A percentile compares a stretch with the other conserved stretches of the same genome.
These are phyloP conservation scores for Ceyx margarethae DNA, from an alignment of 2,113 vertebrate genomes.

Conservation along the genomic window DNA sequence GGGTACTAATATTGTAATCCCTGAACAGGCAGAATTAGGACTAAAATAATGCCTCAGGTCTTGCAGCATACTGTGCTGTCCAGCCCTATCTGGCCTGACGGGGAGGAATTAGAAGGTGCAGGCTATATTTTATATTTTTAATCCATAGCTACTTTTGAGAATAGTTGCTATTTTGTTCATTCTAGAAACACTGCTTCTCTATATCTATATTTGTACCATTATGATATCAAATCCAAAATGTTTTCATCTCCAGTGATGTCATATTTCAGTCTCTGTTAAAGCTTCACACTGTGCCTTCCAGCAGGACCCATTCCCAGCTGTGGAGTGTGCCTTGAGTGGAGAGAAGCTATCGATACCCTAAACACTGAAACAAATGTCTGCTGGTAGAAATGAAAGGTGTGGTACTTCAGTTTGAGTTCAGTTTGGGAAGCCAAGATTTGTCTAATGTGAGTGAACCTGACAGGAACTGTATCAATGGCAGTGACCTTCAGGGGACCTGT, in stretches of 20 bases:
- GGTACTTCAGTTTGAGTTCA: neutral
- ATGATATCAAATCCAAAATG: neutral
- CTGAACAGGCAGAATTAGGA: neutral
- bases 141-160: neutral
- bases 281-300: too few species aligned
- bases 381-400: neutral
- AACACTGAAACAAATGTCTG: neutral
- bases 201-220: neutral
- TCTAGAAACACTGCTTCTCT: neutral
- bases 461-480: neutral
- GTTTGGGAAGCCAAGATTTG: neutral
- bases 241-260: neutral
- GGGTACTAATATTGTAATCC: conserved; percentile 9
- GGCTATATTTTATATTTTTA: neutral
- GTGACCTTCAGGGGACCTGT: neutral
- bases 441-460: fast-evolving
- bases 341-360: neutral
- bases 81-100: neutral
- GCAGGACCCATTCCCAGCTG: neutral
- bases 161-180: neutral
- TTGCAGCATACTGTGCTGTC: neutral
- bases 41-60: neutral
- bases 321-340: fast-evolving
- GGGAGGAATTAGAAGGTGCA: neutral
- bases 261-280: neutral